These are phyloP conservation scores for Sussaba pulchella DNA, from an alignment of 2,888 invertebrate genomes.

Conservation along the genomic window DNA sequence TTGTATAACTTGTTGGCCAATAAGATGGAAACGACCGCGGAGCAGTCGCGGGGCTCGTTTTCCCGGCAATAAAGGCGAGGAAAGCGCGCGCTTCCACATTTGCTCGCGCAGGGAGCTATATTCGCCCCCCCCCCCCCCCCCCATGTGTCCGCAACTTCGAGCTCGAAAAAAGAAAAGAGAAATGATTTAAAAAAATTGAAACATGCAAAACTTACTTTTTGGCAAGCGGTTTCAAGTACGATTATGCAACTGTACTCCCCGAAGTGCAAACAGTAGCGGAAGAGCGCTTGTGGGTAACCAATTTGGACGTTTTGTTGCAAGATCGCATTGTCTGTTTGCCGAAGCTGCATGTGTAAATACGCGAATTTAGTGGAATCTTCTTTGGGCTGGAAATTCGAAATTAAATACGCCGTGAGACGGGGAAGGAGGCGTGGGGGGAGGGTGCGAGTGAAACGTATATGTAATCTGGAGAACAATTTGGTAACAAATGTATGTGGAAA, in stretches of 20 bases:
- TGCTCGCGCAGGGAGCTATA: no score
- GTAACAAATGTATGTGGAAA: no score
- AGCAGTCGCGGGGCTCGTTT: constrained; percentile 18
- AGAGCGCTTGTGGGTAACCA: background rate
- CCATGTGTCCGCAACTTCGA: constrained; percentile 26
- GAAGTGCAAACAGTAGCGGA: background rate
- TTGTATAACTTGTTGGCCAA: constrained; percentile 22
- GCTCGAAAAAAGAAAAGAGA: background rate
- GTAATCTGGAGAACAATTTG: no score
- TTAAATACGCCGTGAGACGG: background rate
- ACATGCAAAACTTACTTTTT: constrained; percentile 1
- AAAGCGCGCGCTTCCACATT: constrained; percentile 24
- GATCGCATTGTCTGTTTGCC: constrained; percentile 1
- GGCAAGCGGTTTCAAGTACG: constrained; percentile 9
- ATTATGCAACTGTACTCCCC: constrained; percentile 1
- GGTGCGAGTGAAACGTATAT: no score
- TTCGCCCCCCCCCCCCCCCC: background rate
- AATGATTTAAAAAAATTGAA: no score
- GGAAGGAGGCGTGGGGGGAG: no score
- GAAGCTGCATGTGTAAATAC: constrained; percentile 14
- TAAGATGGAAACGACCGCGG: constrained; percentile 32
- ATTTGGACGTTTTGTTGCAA: constrained; percentile 5
- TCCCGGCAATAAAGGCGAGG: constrained; percentile 16
- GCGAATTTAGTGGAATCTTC: background rate
- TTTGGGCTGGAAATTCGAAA: background rate